Conservation (phyloP, 2,113 vertebrate genomes). For the Ciconia maguari region DNA sequence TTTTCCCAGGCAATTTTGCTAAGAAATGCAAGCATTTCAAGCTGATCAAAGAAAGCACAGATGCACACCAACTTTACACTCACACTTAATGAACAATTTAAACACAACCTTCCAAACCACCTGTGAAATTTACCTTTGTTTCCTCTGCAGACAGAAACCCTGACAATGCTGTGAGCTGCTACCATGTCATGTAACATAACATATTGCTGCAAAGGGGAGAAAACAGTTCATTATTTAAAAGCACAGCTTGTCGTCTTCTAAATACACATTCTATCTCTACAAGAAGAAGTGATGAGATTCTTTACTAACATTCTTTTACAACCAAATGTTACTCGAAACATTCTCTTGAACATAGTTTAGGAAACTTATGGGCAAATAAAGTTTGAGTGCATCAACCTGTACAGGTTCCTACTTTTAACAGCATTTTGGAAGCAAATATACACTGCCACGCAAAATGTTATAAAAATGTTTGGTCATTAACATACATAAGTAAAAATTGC, state of each 20-base stretch:
- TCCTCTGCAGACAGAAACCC: conserved; percentile 91
- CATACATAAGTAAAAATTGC: background rate
- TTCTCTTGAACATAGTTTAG: background rate
- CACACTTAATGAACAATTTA: background rate
- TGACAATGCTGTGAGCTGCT: conserved; percentile 92
- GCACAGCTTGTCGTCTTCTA: background rate
- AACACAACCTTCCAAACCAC: background rate
- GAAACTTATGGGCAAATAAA: background rate
- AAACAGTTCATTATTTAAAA: background rate
- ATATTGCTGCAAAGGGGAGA: conserved; percentile 86
- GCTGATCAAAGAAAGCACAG: background rate
- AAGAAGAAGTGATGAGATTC: background rate
- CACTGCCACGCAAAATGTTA: background rate
- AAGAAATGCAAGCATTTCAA: background rate
- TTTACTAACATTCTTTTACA: background rate
- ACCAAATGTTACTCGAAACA: background rate
- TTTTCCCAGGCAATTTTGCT: background rate
- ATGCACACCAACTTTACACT: background rate
- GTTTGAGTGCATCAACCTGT: background rate
- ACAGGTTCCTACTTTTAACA: background rate
- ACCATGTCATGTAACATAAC: conserved; percentile 97
- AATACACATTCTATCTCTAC: background rate
- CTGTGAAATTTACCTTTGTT: conserved; percentile 80
- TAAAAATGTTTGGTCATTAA: background rate
- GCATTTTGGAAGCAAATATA: background rate